Percentiles rank a stretch among this genome's conserved stretches.
These are phyloP conservation scores for Glossophaga mutica DNA, from an alignment of 2,797 vertebrate genomes.

Conservation along the genomic window DNA sequence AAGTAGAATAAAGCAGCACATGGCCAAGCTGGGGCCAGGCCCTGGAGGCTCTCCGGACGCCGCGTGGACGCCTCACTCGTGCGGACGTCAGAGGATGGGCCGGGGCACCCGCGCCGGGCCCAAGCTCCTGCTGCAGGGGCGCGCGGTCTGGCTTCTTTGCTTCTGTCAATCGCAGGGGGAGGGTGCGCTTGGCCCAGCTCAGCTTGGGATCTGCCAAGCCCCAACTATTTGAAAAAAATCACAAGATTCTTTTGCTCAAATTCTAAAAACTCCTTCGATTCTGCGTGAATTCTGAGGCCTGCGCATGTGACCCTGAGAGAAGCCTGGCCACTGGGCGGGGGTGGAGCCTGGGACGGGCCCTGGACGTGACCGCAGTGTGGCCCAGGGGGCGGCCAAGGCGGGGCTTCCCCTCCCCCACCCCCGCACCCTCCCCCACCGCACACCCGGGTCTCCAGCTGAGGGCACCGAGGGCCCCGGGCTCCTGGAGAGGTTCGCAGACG, in stretches of 20 bases:
- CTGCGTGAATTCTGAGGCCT: background rate
- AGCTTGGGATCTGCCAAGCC: slow-evolving; percentile 54
- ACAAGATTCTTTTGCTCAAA: background rate
- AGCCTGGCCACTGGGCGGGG: background rate
- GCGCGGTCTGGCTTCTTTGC: slow-evolving; percentile 33
- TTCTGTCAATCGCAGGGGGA: slow-evolving; percentile 61
- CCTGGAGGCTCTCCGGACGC: fast-evolving
- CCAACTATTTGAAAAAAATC: slow-evolving; percentile 48
- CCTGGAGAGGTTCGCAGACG: fast-evolving
- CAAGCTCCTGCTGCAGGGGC: background rate
- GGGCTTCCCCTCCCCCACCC: too few relatives aligned
- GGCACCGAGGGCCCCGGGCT: background rate
- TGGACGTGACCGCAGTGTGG: fast-evolving
- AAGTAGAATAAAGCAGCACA: background rate
- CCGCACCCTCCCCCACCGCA: fast-evolving
- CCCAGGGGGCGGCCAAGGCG: background rate
- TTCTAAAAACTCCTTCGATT: slow-evolving; percentile 49
- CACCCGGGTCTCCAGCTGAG: fast-evolving
- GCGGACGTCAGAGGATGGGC: background rate
- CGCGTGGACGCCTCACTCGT: fast-evolving
- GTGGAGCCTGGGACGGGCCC: background rate
- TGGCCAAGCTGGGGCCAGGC: fast-evolving
- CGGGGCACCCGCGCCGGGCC: background rate
- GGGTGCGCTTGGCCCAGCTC: slow-evolving; percentile 32
- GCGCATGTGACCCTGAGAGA: background rate